Evolutionary conservation across 2,888 invertebrate genomes (phyloP).

Genomic region (Ormyrus labotus): DNA sequence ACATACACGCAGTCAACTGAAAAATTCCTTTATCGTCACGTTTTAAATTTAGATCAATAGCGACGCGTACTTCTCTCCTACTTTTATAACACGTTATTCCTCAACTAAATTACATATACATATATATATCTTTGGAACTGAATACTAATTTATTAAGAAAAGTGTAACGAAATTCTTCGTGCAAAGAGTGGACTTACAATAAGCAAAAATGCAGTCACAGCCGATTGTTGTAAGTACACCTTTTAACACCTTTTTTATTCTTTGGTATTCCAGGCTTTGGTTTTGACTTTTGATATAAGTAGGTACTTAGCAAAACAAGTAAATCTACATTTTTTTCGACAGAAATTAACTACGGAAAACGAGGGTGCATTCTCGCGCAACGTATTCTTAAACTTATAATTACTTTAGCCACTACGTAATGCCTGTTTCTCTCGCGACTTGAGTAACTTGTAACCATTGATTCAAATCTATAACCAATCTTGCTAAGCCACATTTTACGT

Average conservation of each 20-base stretch:
- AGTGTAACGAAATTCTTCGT: background rate
- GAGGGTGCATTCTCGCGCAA: background rate
- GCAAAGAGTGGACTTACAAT: slow-evolving; percentile 26
- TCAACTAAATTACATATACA: too few species aligned
- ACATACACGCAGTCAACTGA: slow-evolving; percentile 17
- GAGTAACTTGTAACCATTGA: too few species aligned
- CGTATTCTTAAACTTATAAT: background rate
- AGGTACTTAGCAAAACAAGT: slow-evolving; percentile 22
- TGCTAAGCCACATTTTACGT: too few species aligned
- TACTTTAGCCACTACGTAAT: too few species aligned
- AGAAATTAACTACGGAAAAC: slow-evolving; percentile 27
- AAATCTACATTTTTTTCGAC: slow-evolving; percentile 8
- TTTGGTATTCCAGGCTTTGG: too few species aligned
- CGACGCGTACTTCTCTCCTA: background rate
- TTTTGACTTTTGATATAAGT: background rate
- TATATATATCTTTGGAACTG: too few species aligned
- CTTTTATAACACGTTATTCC: background rate
- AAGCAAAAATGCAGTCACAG: slow-evolving; percentile 41
- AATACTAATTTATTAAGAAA: too few species aligned
- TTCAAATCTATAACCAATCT: too few species aligned
- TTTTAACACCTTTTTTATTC: background rate
- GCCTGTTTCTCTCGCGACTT: too few species aligned
- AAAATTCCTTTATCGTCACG: slow-evolving; percentile 7
- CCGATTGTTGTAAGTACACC: slow-evolving; percentile 31
- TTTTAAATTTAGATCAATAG: slow-evolving; percentile 3